Evolutionary conservation across 1,140 invertebrate genomes (phyloP), one percentile per base, ranked within the genome.

Genomic region (Papilio machaon): DNA sequence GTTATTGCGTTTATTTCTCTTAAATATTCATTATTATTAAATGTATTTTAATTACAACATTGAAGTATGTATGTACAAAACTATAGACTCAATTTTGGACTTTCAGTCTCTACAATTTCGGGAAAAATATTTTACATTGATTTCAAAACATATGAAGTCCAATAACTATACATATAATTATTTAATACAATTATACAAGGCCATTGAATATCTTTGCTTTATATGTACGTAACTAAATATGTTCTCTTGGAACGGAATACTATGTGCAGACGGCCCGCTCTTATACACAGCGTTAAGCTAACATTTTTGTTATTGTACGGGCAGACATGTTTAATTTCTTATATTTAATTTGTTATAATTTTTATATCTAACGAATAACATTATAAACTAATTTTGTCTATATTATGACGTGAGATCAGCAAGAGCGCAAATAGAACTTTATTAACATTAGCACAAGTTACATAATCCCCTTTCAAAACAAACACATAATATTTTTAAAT

Each of bases 81-180:
- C 90, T 92, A 94, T 92, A 94, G 91, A 94, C 92, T 94, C 91
- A 92, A 92, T 92, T 91, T 92, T 91, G 91, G 91, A 94, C 92
- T 93, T 92, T 94, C 92, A 94, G 92, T 94, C 92, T 94, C 91
- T 93, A 93, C 89, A 90, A 89, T 91, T 88, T 91, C 23, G 87
- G 89, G 84, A 89, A 88, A 86, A 86, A 88, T 88, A 91, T 89
- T 88, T 89, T 91, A 91, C 90, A 91, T 82, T 88, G 84, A 78
- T 89, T 85, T 84, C 84, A 84, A 88, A 89, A 90, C 84, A 85
- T 91, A 90, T 89, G 73, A 80, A 84, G 82, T 81, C 84, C 73
- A 85, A 88, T 89, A 88, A 89, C 87, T 90, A 85, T 91, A 90
- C 87, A 91, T 88, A 64, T 54, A 35, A 60, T 90, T 82, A 83